These are phyloP conservation scores for Pteria penguin DNA, from an alignment of 2,888 invertebrate genomes.

Conservation along the genomic window DNA sequence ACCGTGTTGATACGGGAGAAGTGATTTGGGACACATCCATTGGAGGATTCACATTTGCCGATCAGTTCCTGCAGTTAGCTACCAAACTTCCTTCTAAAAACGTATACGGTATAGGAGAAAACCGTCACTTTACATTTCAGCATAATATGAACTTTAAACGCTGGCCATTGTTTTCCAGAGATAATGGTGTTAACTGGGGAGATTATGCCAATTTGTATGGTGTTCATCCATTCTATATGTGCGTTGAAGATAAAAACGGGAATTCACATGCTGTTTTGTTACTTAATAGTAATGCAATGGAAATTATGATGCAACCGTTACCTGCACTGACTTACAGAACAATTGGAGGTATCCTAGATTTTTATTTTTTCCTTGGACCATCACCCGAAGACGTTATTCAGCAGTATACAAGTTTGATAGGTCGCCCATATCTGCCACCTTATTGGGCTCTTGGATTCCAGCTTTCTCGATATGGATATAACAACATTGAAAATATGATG, in stretches of 20 bases:
- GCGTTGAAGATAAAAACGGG: conserved; percentile 84
- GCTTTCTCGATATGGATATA: conserved; percentile 85
- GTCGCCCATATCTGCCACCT: conserved; percentile 90
- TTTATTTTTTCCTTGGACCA: conserved; percentile 89
- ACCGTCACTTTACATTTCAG: conserved; percentile 76
- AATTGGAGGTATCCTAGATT: conserved; percentile 90
- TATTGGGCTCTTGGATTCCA: conserved; percentile 95
- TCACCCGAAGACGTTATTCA: conserved; percentile 83
- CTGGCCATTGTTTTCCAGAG: conserved; percentile 79
- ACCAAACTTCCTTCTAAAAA: conserved; percentile 78
- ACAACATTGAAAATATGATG: conserved; percentile 67
- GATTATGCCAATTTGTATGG: conserved; percentile 86
- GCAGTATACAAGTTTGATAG: conserved; percentile 82
- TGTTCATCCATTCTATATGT: conserved; percentile 91
- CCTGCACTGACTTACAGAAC: conserved; percentile 91
- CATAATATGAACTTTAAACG: conserved; percentile 76
- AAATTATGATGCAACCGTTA: conserved; percentile 74
- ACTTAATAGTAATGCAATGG: conserved; percentile 88
- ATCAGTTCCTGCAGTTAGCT: conserved; percentile 81
- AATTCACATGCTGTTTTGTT: conserved; percentile 87
- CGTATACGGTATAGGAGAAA: conserved; percentile 81
- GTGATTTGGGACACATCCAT: conserved; percentile 65
- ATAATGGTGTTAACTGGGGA: conserved; percentile 67
- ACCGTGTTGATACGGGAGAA: conserved; percentile 43
- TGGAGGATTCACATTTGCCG: conserved; percentile 79